Evolutionary conservation across 1,140 invertebrate genomes (phyloP), one percentile per base, ranked within the genome.

Genomic region (Xylocopa sonorina): DNA sequence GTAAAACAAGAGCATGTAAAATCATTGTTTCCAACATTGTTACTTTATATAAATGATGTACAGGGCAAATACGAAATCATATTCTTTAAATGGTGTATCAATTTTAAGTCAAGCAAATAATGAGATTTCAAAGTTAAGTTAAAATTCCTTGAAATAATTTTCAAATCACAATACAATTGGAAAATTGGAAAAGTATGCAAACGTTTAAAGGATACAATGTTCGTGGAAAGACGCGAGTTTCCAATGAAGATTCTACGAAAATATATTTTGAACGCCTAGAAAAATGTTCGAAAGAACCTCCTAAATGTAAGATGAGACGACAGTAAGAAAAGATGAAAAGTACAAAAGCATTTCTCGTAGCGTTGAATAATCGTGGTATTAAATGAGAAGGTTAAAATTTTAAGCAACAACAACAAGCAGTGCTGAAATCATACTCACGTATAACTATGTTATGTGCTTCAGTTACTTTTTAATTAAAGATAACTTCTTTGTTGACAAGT

Each of bases 401-500:
- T 2, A 0, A 16, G 0, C 4, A 29, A 18, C 16, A 21, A 34
- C 29, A 9, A 29, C 50, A 0, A 46, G 32, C 51, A n/a, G 12
- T 43, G 34, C n/a, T n/a, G 7, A 27, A 57, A 27, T n/a, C 32
- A 34, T 66, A 85, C 84, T 79, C 60, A 84, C 85, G 41, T 84
- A 38, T 73, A 48, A 77, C 67, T 78, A 71, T 69, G 57, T 48
- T 80, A 48, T 50, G 34, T 78, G 43, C 46, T 60, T 64, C 55
- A n/a, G 72, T 72, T 62, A 46, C 57, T 80, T 50, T 51, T 66
- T 29, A 32, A 79, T 87, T 53, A 84, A 69, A 73, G 55, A 60
- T 84, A 87, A 86, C 51, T 66, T 87, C 74, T 87, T 81, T 87
- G 85, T 87, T 87, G 86, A 87, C 86, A 87, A 85, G 60, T 83